A percentile compares a stretch with the other conserved stretches of the same genome.
Conservation (phyloP, 2,888 invertebrate species). For the Ormyrus labotus region DNA sequence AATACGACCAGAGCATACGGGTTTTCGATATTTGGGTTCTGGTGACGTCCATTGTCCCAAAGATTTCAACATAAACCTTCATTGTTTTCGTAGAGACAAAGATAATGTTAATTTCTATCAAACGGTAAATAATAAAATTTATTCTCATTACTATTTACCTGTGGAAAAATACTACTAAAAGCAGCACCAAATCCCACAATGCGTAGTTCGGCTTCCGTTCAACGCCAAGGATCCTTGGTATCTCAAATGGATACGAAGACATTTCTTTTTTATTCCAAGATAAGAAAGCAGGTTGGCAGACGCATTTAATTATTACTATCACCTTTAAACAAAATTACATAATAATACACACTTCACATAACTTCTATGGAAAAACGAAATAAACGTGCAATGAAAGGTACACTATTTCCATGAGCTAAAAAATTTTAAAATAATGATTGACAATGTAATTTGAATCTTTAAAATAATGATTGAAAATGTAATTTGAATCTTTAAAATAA, state of each 20-base stretch:
- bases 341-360: no score
- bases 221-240: constrained; percentile 94
- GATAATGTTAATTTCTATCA: neutral
- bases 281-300: constrained; percentile 97
- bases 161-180: constrained; percentile 97
- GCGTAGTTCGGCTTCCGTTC: constrained; percentile 92
- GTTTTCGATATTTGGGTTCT: constrained; percentile 65
- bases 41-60: constrained; percentile 93
- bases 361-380: no score
- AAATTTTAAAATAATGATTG: no score
- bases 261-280: constrained; percentile 87
- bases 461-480: no score
- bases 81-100: constrained; percentile 30
- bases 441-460: no score
- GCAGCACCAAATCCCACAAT: constrained; percentile 90
- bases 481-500: no score
- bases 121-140: neutral
- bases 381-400: no score
- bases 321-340: constrained; percentile 76
- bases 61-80: constrained; percentile 93
- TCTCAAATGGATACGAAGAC: constrained; percentile 84
- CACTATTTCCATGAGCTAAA: no score
- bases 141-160: constrained; percentile 78
- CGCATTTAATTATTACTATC: constrained; percentile 95
- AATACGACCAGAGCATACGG: constrained; percentile 65